phyloP scores from a whole-genome alignment of 2,888 invertebrate species.

The Congeria kusceri region DNA sequence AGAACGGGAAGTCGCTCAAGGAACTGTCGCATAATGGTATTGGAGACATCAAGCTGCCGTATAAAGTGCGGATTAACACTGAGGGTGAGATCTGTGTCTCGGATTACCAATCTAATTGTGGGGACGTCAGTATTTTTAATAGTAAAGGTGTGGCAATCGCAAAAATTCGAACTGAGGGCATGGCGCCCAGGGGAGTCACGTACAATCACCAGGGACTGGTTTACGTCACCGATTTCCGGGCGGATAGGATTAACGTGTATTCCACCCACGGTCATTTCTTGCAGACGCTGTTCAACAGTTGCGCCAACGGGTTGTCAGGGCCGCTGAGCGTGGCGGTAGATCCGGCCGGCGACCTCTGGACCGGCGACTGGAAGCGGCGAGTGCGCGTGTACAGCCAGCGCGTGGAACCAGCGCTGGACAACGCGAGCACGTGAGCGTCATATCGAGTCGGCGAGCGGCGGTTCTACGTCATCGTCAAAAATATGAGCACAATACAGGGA shows the following conservation, averaged over 20 bases:
- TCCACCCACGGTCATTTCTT: constrained; percentile 58
- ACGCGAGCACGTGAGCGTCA: neutral
- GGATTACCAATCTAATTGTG: constrained; percentile 55
- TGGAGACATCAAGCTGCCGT: constrained; percentile 58
- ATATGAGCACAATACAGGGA: too few relatives aligned
- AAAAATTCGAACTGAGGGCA: constrained; percentile 55
- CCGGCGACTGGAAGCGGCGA: constrained; percentile 62
- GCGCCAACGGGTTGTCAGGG: constrained; percentile 45
- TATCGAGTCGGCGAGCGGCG: too few relatives aligned
- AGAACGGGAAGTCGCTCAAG: constrained; percentile 23
- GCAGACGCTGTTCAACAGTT: constrained; percentile 38
- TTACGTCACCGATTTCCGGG: constrained; percentile 55
- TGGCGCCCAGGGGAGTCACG: constrained; percentile 57
- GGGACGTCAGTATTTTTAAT: constrained; percentile 59
- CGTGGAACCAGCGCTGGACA: constrained; percentile 3
- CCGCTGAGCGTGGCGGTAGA: constrained; percentile 59
- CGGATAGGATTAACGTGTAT: constrained; percentile 58
- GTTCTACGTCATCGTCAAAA: too few relatives aligned
- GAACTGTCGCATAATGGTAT: constrained; percentile 19
- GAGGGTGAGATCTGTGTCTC: constrained; percentile 62
- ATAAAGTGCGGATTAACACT: constrained; percentile 52
- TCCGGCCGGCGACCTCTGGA: constrained; percentile 51
- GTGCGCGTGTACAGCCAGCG: constrained; percentile 50
- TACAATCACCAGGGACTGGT: constrained; percentile 55
- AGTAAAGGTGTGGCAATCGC: constrained; percentile 40